These are phyloP conservation scores for Poecile atricapillus DNA, from an alignment of 2,113 vertebrate species.

Conservation along the genomic window DNA sequence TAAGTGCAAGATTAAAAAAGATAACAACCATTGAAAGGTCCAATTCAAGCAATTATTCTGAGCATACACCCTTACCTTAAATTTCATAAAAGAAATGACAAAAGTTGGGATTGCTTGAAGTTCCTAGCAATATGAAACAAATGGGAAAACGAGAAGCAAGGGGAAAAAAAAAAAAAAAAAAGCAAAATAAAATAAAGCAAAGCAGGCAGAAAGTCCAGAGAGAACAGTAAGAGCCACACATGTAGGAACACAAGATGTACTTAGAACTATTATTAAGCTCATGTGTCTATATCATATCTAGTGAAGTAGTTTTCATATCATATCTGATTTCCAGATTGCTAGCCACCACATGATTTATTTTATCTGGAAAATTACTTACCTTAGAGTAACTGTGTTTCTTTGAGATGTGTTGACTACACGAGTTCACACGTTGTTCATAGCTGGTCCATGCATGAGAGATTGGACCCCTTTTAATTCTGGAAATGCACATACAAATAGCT, in stretches of 20 bases:
- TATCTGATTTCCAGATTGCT: neutral
- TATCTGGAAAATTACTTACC: neutral
- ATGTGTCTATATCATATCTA: neutral
- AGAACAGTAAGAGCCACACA: neutral
- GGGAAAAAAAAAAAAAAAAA: neutral
- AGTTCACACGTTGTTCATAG: neutral
- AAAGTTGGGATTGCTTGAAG: constrained; percentile 83
- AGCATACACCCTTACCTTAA: constrained; percentile 82
- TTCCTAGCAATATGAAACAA: constrained; percentile 78
- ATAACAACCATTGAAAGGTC: neutral
- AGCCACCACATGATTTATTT: neutral
- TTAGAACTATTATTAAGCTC: neutral
- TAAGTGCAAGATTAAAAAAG: neutral
- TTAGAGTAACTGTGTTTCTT: neutral
- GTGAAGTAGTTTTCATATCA: neutral
- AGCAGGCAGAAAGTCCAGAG: constrained; percentile 13
- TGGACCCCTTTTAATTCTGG: neutral
- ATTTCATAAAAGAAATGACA: constrained; percentile 83
- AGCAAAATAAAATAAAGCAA: constrained; percentile 39
- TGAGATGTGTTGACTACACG: neutral
- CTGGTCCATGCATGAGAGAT: neutral
- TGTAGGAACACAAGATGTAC: neutral
- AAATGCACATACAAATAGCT: neutral
- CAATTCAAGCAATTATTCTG: constrained; percentile 15
- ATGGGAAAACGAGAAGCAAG: constrained; percentile 30